These are phyloP conservation scores for Neocrepidodera transversa DNA, from an alignment of 2,888 invertebrate species.

Conservation along the genomic window DNA sequence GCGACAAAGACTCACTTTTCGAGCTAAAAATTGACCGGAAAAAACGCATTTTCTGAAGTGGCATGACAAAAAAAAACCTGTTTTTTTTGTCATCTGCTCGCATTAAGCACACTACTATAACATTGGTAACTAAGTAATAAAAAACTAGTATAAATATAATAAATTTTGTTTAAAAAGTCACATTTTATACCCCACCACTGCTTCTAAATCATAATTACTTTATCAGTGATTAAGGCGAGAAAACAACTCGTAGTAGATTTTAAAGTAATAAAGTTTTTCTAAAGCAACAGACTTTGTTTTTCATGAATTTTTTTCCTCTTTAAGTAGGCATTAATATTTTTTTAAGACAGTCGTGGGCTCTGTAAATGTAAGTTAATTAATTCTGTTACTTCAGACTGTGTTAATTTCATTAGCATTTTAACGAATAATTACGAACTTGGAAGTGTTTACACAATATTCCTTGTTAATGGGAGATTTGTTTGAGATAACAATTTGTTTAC, in stretches of 20 bases:
- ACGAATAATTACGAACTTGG: slow-evolving; percentile 42
- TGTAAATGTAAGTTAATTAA: slow-evolving; percentile 34
- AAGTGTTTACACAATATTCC: slow-evolving; percentile 43
- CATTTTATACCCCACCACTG: no score
- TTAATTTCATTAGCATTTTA: slow-evolving; percentile 48
- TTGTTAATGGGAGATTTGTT: slow-evolving; percentile 41
- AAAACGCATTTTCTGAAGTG: no score
- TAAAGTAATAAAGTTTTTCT: slow-evolving; percentile 33
- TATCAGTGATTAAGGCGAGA: slow-evolving; percentile 28
- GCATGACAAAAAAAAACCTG: no score
- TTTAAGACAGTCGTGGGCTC: slow-evolving; percentile 24
- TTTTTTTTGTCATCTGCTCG: no score
- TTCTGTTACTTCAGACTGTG: slow-evolving; percentile 36
- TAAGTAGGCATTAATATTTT: slow-evolving; percentile 36
- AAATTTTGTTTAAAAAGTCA: no score
- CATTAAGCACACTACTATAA: no score
- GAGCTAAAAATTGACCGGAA: no score
- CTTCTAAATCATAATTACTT: slow-evolving; percentile 39
- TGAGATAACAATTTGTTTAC: slow-evolving; percentile 37
- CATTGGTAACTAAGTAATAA: no score
- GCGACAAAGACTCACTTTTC: no score
- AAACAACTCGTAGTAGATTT: slow-evolving; percentile 8
- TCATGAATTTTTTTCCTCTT: slow-evolving; percentile 32
- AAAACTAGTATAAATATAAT: no score
- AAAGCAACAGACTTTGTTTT: slow-evolving; percentile 26